Base-by-base conservation (phyloP, 2,888 invertebrate genomes). In the Drosophila incognita region DNA sequence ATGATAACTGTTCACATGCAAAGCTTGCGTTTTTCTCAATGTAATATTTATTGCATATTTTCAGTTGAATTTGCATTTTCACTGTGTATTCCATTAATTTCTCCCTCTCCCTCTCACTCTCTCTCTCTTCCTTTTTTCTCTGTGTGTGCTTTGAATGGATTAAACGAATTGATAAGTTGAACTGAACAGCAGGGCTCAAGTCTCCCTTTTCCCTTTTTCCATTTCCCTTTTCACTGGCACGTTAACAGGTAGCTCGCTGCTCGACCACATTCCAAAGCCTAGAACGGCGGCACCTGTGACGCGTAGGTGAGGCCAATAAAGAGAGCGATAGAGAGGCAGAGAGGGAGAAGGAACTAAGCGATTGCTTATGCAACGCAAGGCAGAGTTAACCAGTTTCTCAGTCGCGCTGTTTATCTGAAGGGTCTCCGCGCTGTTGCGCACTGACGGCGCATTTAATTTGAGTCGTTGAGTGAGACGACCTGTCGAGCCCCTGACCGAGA, bases 381-480 rank as follows among this genome's bases (percentile, higher is more conserved):
- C 46, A 60, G 65, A 52, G 38, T 48, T 66, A 76, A 80, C 76
- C 80, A 70, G 67, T 82, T 73, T 69, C 18, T 68, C 33, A 36
- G 42, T 48, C 29, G 11, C n/a, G 51, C 51, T 29, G 51, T 29
- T 46, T 46, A 54, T 54, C 53, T 57, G 52, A 69, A 71, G 65
- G 81, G 81, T 65, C 61, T 56, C 35, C 24, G 64, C 70, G 60
- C 60, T 58, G 69, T 69, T 77, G 82, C 69, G 72, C 79, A 70
- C 57, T 69, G 74, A 62, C 68, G 60, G 62, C 35, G 69, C 73
- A 69, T 79, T 79, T 81, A 70, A 79, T 79, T 80, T 76, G 63
- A 76, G 59, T 76, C 46, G 24, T 15, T 46, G 46, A 46, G 24
- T 46, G 46, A 46, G 80, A 71, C 72, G 80, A 69, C 53, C 42